Evolutionary conservation across 2,113 vertebrate species (phyloP).

Genomic region (Macrotis lagotis): DNA sequence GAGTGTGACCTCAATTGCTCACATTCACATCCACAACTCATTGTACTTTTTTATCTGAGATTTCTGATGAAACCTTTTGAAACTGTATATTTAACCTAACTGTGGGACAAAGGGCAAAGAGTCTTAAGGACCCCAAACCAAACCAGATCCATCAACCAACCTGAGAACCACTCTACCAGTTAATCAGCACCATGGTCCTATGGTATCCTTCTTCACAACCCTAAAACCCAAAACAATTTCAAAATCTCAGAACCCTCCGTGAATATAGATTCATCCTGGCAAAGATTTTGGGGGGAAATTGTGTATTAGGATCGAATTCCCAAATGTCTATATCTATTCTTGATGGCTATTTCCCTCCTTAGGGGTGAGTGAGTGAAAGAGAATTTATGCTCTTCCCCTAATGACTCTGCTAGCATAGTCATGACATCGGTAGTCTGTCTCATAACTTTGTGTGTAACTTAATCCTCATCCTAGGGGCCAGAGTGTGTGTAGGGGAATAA

Average conservation of each 20-base stretch:
- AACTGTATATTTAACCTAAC: background rate
- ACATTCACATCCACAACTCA: too few species aligned
- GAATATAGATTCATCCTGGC: too few species aligned
- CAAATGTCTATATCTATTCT: too few species aligned
- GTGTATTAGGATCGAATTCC: too few species aligned
- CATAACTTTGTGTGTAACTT: background rate
- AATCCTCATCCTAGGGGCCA: background rate
- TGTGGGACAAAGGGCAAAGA: background rate
- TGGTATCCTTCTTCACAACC: background rate
- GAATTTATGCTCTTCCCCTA: too few species aligned
- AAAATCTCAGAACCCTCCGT: background rate
- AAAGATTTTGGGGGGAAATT: too few species aligned
- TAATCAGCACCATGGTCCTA: background rate
- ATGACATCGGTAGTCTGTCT: too few species aligned
- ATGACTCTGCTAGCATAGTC: too few species aligned
- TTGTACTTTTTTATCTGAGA: background rate
- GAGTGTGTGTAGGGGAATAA: background rate
- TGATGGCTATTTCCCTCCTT: too few species aligned
- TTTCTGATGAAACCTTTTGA: background rate
- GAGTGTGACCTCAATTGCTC: constrained; percentile 5
- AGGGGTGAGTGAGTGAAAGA: too few species aligned
- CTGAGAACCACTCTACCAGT: background rate
- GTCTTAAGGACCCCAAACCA: background rate
- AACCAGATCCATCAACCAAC: background rate
- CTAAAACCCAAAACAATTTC: background rate